These are phyloP conservation scores for Drosophila pruinosa DNA, from an alignment of 1,140 invertebrate genomes.

Conservation along the genomic window DNA sequence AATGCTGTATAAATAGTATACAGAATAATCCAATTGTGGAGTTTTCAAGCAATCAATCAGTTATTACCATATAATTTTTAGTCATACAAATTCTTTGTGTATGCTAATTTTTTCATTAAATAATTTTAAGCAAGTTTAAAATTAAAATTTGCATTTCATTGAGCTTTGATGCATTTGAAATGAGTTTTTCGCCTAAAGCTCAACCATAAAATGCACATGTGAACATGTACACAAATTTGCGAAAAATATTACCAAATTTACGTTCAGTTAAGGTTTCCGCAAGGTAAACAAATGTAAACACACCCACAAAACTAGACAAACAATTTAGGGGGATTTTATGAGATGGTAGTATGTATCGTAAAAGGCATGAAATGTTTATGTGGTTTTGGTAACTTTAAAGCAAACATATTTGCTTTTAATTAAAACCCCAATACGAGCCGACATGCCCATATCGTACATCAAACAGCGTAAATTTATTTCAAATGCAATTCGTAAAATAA, in stretches of 20 bases:
- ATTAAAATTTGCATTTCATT: neutral
- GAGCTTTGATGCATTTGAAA: constrained; percentile 11
- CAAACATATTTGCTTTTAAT: constrained; percentile 77
- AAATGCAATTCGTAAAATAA: constrained; percentile 22
- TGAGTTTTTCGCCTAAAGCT: constrained; percentile 18
- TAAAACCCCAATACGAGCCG: constrained; percentile 45
- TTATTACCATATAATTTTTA: too few species aligned
- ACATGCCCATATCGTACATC: constrained; percentile 7
- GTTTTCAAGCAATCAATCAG: too few species aligned
- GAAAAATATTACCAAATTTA: constrained; percentile 16
- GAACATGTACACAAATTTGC: constrained; percentile 9
- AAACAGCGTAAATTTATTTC: constrained; percentile 9
- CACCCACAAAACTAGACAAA: constrained; percentile 10
- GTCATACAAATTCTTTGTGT: too few species aligned
- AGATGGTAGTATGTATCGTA: neutral
- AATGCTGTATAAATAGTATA: neutral
- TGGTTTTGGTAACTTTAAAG: constrained; percentile 52
- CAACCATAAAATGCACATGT: neutral
- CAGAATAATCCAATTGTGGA: too few species aligned
- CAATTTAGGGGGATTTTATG: neutral
- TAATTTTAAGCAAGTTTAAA: neutral
- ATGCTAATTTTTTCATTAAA: neutral
- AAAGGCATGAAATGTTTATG: constrained; percentile 16
- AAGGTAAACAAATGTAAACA: constrained; percentile 15
- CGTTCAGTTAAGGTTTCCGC: neutral